Base-by-base conservation (phyloP, 2,888 invertebrate species). In the Anticlea derivata region DNA sequence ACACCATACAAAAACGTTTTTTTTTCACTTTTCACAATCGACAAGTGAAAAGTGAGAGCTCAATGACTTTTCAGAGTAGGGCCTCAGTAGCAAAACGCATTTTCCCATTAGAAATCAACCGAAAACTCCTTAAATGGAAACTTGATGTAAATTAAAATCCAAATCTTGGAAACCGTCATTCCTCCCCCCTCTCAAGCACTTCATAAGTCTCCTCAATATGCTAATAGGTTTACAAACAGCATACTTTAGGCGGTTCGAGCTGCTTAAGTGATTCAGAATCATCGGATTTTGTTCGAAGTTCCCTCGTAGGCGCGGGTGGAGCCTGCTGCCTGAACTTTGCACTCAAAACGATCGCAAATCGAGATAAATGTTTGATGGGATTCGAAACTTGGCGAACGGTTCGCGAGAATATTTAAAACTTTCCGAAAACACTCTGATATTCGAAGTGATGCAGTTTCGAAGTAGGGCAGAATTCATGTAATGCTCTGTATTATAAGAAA, bases 161-260 rank as follows among this genome's bases (percentile, higher is more conserved):
- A 33, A 41, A 33, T 41, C 41, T 41, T 27, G 12, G 31, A 38
- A 38, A 29, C 24, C 48, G 11, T 47, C 31, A 35, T 41, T 49
- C 46, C 39, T 22, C 50, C 22, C 44, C 39, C 44, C 50, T 48
- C 31, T 27, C 22, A 39, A 41, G 48, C 34, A 37, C 35, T 31
- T 29, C 39, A 48, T 53, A 53, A 53, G 54, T 46, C 50, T 54
- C 53, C 51, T 53, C 55, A 62, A 67, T 72, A 80, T 77, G 74
- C 60, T 77, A 77, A 80, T 74, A 74, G 69, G 70, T 72, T 75
- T 68, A 71, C 66, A 63, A 73, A 63, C 60, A 64, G 66, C 66
- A 69, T 68, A 70, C 70, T 60, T 56, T 61, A 61, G 54, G 44
- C 40, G 26, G 39, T 40, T 51, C 40, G 66, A 60, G 62, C 65